Evolutionary conservation across 2,113 vertebrate genomes (phyloP), one percentile per base, ranked within the genome.

Genomic region (Clarias macrocephalus): DNA sequence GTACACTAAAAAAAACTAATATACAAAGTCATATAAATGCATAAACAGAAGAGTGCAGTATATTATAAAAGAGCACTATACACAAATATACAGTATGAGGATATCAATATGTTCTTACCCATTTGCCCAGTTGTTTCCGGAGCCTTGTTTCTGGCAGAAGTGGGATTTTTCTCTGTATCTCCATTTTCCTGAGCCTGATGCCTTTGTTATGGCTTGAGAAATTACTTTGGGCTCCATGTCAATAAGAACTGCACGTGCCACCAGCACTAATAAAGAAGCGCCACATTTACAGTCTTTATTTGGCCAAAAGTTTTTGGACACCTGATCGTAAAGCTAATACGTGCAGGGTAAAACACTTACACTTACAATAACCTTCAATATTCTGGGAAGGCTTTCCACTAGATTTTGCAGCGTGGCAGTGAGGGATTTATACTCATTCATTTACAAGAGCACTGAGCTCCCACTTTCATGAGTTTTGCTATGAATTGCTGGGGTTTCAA

Each of bases 141-240:
- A 99, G 30, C 98, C 98, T 92, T 98, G 96, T 89, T 97, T 98
- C 92, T 99, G 97, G 88, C 96, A 97, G 94, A 99, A 98, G 92
- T 95, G 93, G 0, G 97, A 94, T 0, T 80, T 88, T 1, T 94
- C 92, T 73, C 87, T 90, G 6, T 99, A 99, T 80, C 90, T 96
- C 98, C 98, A 99, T 90, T 12, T 92, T 83, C 96, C 96, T 85
- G 95, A 96, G 15, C 88, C 93, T 23, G 93, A 91, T 75, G 97
- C 96, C 82, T 85, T 94, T 85, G 93, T 91, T 33, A 98, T 88
- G 5, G 96, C 96, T 81, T 96, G 96, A 90, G 93, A 95, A 89
- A 99, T 97, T 3, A 97, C 98, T 94, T 99, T 99, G 62, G 97
- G 95, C 91, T 99, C 98, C 98, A 99, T 99, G 92, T 99, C 98